phyloP scores from a whole-genome alignment of 2,888 invertebrate genomes.

The Scaptomyza tumidula region DNA sequence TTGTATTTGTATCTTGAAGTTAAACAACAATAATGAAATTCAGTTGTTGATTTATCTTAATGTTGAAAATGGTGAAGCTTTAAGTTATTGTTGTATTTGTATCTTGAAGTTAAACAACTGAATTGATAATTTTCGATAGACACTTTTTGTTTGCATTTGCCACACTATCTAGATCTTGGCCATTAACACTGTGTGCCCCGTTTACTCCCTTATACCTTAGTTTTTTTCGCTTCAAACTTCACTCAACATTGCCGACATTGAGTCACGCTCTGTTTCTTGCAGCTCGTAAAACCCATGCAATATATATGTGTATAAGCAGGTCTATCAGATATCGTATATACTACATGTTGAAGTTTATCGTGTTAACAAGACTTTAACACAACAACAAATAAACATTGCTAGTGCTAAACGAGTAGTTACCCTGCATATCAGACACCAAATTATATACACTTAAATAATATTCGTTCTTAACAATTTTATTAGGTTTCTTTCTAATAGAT shows the following conservation, averaged over 20 bases:
- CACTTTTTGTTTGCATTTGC: not conserved
- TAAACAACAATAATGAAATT: too few relatives aligned
- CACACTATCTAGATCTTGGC: constrained; percentile 1
- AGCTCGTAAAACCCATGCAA: not conserved
- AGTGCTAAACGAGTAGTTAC: not conserved
- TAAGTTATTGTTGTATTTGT: too few relatives aligned
- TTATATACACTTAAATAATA: too few relatives aligned
- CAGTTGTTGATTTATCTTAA: too few relatives aligned
- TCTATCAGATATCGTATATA: not conserved
- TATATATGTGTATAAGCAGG: not conserved
- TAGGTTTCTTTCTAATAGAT: too few relatives aligned
- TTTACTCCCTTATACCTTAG: too few relatives aligned
- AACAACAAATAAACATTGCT: not conserved
- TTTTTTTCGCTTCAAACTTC: not conserved
- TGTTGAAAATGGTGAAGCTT: too few relatives aligned
- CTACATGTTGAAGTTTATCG: not conserved
- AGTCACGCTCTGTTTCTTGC: not conserved
- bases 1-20: not conserved
- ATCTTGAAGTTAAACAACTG: not conserved
- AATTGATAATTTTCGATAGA: not conserved
- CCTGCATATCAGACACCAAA: not conserved
- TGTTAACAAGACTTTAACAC: not conserved
- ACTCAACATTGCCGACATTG: constrained; percentile 1
- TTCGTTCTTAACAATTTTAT: too few relatives aligned
- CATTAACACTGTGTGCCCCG: not conserved